Evolutionary conservation across 2,797 vertebrate species (phyloP), one percentile per base, ranked within the genome.

Genomic region (Coendou prehensilis): DNA sequence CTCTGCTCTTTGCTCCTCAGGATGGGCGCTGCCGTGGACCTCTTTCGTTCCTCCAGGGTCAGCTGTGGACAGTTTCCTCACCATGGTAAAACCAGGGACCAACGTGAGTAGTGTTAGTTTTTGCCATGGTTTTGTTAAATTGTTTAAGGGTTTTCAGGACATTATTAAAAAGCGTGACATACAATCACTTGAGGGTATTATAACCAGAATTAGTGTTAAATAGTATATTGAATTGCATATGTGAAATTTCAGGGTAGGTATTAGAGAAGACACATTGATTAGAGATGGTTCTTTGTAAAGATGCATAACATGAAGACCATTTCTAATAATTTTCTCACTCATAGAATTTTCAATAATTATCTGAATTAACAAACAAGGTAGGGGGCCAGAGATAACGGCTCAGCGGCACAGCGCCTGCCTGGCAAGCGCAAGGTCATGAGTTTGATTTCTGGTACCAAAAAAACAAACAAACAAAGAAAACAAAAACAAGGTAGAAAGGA

Each of bases 1-100:
- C 37, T 30, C 23, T 61, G 22, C 23, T 26, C 80, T 61, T 6
- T 59, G 1, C 22, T 45, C 20, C 13, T 26, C n/a, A 59, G 22
- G 14, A 15, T 45, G 9, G 56, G 9, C 3, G n/a, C 47, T 33
- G 6, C 28, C 0, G 14, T 15, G 28, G 28, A 7, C 14, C 26
- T 33, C 7, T 33, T 6, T 22, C 7, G 1, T 28, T n/a, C 30
- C 50, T 54, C 76, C 50, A 10, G 9, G 3, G 4, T 10, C 76
- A 5, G 47, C 50, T 8, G 26, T 4, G 26, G 26, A 30, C 73
- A 20, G 76, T 79, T 54, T 79, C 50, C 50, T 54, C 28, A 33
- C 30, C 4, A 4, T n/a, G 28, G 9, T 18, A 2, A 10, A n/a
- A 33, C 22, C 3, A 0, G 17, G 69, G 28, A 54, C 76, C 50